Evolutionary conservation across 2,113 vertebrate species (phyloP).

Genomic region (Neogobius melanostomus): DNA sequence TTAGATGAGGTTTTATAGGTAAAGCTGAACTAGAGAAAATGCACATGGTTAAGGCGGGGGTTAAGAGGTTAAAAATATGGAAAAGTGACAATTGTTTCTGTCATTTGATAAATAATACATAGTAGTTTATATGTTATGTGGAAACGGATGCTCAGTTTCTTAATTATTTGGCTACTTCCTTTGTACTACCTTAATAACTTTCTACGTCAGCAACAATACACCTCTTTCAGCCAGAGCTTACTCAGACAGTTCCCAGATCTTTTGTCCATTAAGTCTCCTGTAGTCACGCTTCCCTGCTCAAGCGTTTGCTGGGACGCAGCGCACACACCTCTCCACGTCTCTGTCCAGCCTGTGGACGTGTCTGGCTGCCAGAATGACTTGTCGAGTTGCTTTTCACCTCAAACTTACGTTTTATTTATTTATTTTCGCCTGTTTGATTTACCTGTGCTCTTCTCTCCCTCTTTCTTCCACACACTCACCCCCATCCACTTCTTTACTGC

Average conservation of each 20-base stretch:
- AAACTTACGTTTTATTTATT: conserved; percentile 73
- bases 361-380: conserved; percentile 78
- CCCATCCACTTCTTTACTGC: conserved; percentile 54
- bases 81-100: no score
- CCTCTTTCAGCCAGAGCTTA: conserved; percentile 17
- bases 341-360: conserved; percentile 40
- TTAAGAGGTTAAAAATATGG: no score
- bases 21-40: no score
- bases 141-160: not conserved
- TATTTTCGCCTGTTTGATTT: conserved; percentile 86
- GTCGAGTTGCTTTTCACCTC: conserved; percentile 79
- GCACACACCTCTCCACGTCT: conserved; percentile 32
- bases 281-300: conserved; percentile 61
- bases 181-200: not conserved
- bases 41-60: no score
- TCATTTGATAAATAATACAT: no score
- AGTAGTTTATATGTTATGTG: not conserved
- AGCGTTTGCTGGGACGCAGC: conserved; percentile 55
- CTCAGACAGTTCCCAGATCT: conserved; percentile 28
- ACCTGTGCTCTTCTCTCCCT: conserved; percentile 85
- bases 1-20: no score
- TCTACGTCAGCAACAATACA: not conserved
- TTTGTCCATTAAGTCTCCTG: conserved; percentile 56
- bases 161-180: not conserved
- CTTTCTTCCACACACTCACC: conserved; percentile 69